Conservation (phyloP, 2,888 invertebrate genomes). For the Coelogynopora nodosa region DNA sequence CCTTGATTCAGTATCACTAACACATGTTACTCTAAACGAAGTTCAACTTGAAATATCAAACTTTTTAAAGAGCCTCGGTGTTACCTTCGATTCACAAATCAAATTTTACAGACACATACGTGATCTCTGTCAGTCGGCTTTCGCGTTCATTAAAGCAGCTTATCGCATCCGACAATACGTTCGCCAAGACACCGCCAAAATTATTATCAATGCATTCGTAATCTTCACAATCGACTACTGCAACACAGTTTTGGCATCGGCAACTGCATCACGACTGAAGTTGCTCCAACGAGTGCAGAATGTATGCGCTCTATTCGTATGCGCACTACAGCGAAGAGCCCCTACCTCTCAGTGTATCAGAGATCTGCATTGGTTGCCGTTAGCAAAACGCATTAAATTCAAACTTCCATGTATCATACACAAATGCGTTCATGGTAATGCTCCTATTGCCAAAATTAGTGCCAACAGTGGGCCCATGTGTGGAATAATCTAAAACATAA, state of each 20-base stretch:
- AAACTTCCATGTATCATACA: neutral
- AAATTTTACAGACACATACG: neutral
- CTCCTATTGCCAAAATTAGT: slow-evolving; percentile 8
- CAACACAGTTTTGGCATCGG: neutral
- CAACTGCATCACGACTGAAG: neutral
- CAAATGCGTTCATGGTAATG: slow-evolving; percentile 19
- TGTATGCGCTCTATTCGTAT: no score
- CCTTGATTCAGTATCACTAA: slow-evolving; percentile 5
- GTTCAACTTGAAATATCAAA: slow-evolving; percentile 20
- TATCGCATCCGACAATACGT: neutral
- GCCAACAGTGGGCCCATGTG: slow-evolving; percentile 1
- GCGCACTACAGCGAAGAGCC: slow-evolving; percentile 10
- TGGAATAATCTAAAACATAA: slow-evolving; percentile 11
- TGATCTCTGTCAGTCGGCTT: neutral
- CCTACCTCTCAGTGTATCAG: neutral
- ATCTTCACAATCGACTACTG: neutral
- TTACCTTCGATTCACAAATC: neutral
- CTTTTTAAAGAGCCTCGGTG: neutral
- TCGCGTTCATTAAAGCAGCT: neutral
- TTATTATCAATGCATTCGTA: slow-evolving; percentile 9
- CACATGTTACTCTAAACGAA: slow-evolving; percentile 19
- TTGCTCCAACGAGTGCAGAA: slow-evolving; percentile 6
- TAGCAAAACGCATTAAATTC: slow-evolving; percentile 14
- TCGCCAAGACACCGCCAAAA: neutral
- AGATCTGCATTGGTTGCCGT: slow-evolving; percentile 2